Percentiles rank a stretch among this genome's conserved stretches.
Conservation (phyloP, 1,140 invertebrate species). For the Zaprionus ghesquierei region DNA sequence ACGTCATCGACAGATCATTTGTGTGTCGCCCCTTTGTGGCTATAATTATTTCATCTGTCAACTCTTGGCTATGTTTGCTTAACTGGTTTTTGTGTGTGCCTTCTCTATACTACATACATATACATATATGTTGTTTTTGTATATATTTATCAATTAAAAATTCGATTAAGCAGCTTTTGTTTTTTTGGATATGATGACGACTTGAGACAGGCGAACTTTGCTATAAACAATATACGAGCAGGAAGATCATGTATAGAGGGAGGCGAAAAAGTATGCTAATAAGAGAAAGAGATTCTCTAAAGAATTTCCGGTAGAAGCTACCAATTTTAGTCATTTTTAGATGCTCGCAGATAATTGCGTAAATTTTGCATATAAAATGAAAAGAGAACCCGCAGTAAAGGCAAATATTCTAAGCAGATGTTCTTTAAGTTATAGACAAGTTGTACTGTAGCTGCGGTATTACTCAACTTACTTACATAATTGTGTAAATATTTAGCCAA, state of each 20-base stretch:
- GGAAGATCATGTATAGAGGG: background rate
- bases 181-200: constrained; percentile 11
- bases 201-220: background rate
- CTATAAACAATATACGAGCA: background rate
- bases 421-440: background rate
- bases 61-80: constrained; percentile 38
- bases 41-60: constrained; percentile 69
- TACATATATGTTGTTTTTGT: constrained; percentile 19
- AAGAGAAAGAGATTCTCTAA: background rate
- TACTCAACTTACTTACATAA: constrained; percentile 29
- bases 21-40: constrained; percentile 50
- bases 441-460: background rate
- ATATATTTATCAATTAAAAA: constrained; percentile 52
- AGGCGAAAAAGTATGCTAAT: background rate
- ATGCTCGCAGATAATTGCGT: no score
- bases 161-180: constrained; percentile 35
- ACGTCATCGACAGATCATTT: constrained; percentile 68
- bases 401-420: background rate
- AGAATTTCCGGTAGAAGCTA: background rate
- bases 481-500: constrained; percentile 52
- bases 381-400: background rate
- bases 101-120: background rate
- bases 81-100: constrained; percentile 49
- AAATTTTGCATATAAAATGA: background rate
- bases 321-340: background rate